Evolutionary conservation across 2,888 invertebrate genomes (phyloP).

Genomic region (Epirrita christyi): DNA sequence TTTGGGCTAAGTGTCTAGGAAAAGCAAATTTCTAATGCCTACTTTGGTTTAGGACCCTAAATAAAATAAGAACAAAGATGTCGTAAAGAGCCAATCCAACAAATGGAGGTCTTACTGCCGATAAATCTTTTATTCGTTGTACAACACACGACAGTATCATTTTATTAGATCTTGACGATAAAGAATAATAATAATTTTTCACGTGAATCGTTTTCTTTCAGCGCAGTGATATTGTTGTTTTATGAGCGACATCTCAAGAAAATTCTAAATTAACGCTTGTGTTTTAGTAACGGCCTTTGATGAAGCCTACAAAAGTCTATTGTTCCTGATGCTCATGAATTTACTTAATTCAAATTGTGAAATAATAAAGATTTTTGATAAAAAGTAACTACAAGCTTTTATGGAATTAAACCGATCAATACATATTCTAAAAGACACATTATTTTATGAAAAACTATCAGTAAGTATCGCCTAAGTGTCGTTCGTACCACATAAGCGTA

Average conservation of each 20-base stretch:
- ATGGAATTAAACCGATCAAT: too few species aligned
- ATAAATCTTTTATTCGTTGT: slow-evolving; percentile 53
- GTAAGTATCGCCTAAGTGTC: too few species aligned
- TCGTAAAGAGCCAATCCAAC: slow-evolving; percentile 55
- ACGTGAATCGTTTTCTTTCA: slow-evolving; percentile 38
- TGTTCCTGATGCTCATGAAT: too few species aligned
- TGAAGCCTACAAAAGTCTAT: background rate
- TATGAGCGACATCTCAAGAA: slow-evolving; percentile 1
- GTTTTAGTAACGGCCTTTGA: background rate
- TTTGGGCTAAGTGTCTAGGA: background rate
- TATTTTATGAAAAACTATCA: too few species aligned
- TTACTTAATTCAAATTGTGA: too few species aligned
- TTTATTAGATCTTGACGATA: slow-evolving; percentile 44
- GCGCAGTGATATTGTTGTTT: slow-evolving; percentile 20
- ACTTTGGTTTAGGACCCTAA: background rate
- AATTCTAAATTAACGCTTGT: background rate
- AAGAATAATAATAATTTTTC: slow-evolving; percentile 39
- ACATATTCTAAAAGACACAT: too few species aligned
- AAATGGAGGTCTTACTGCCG: slow-evolving; percentile 57
- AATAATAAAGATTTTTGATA: too few species aligned
- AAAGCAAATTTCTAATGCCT: background rate
- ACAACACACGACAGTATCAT: slow-evolving; percentile 40
- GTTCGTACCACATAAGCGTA: too few species aligned
- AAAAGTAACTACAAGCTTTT: too few species aligned
- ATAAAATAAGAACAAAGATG: slow-evolving; percentile 39